phyloP scores from a whole-genome alignment of 2,888 invertebrate genomes.

The Pasiphila rectangulata region DNA sequence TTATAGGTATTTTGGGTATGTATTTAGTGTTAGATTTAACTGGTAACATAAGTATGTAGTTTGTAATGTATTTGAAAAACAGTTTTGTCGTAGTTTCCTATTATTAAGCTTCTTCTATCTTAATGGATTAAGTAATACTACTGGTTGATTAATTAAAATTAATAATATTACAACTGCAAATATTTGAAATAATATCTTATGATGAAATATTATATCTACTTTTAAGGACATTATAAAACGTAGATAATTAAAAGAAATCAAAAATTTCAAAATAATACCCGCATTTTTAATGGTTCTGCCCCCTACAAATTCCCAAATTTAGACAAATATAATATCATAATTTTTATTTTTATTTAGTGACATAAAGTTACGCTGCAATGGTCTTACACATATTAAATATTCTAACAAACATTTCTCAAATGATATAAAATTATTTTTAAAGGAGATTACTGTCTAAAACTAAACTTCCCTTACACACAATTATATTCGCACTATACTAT shows the following conservation, averaged over 20 bases:
- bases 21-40: slow-evolving; percentile 80
- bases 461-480: slow-evolving; percentile 10
- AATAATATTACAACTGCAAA: slow-evolving; percentile 81
- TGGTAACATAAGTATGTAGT: slow-evolving; percentile 80
- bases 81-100: slow-evolving; percentile 80
- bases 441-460: slow-evolving; percentile 14
- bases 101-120: slow-evolving; percentile 81
- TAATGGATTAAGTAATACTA: slow-evolving; percentile 80
- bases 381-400: slow-evolving; percentile 61
- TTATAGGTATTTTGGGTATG: slow-evolving; percentile 81
- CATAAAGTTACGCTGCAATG: slow-evolving; percentile 48
- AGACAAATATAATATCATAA: slow-evolving; percentile 66
- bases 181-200: slow-evolving; percentile 82
- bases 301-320: slow-evolving; percentile 33
- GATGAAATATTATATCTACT: slow-evolving; percentile 81
- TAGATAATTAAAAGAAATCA: slow-evolving; percentile 82
- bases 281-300: slow-evolving; percentile 75
- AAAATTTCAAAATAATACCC: slow-evolving; percentile 78
- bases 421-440: slow-evolving; percentile 23
- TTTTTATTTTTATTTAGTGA: slow-evolving; percentile 71
- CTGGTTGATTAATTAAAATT: slow-evolving; percentile 78
- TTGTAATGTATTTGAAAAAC: slow-evolving; percentile 79
- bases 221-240: slow-evolving; percentile 82
- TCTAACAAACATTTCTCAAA: slow-evolving; percentile 18
- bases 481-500: slow-evolving; percentile 2